Evolutionary conservation across 2,888 invertebrate genomes (phyloP).

Genomic region (Drosophila paranaensis): DNA sequence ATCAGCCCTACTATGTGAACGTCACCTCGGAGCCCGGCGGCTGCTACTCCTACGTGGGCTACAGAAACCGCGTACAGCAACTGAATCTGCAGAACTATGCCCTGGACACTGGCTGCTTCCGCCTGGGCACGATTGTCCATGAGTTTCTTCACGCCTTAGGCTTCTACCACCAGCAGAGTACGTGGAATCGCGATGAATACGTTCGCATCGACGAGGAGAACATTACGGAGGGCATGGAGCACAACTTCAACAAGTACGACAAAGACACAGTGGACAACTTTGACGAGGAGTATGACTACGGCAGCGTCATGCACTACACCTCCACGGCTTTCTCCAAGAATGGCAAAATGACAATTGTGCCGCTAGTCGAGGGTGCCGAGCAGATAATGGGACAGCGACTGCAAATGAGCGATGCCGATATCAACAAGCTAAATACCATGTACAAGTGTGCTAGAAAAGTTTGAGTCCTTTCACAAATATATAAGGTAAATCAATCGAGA

Average conservation of each 20-base stretch:
- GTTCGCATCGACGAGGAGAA: conserved; percentile 86
- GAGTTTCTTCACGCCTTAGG: conserved; percentile 92
- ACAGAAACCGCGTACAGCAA: conserved; percentile 84
- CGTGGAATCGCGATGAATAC: conserved; percentile 90
- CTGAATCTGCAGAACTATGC: conserved; percentile 76
- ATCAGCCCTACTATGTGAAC: conserved; percentile 67
- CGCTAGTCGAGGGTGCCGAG: conserved; percentile 79
- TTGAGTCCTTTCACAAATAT: conserved; percentile 5
- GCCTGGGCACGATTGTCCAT: conserved; percentile 88
- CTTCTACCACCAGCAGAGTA: conserved; percentile 92
- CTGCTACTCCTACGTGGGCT: conserved; percentile 92
- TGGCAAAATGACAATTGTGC: conserved; percentile 88
- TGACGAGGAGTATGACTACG: conserved; percentile 90
- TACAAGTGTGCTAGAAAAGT: conserved; percentile 65
- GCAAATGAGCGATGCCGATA: conserved; percentile 76
- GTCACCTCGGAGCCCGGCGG: conserved; percentile 85
- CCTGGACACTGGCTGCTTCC: conserved; percentile 81
- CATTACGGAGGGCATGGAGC: conserved; percentile 86
- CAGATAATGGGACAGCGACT: conserved; percentile 66
- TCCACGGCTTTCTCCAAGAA: conserved; percentile 90
- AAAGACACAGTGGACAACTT: conserved; percentile 86
- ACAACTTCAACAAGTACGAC: conserved; percentile 89
- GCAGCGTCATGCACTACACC: conserved; percentile 93
- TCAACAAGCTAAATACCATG: conserved; percentile 79
- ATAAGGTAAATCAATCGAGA: neutral